phyloP scores from a whole-genome alignment of 2,113 vertebrate species.

The Pagrus major region DNA sequence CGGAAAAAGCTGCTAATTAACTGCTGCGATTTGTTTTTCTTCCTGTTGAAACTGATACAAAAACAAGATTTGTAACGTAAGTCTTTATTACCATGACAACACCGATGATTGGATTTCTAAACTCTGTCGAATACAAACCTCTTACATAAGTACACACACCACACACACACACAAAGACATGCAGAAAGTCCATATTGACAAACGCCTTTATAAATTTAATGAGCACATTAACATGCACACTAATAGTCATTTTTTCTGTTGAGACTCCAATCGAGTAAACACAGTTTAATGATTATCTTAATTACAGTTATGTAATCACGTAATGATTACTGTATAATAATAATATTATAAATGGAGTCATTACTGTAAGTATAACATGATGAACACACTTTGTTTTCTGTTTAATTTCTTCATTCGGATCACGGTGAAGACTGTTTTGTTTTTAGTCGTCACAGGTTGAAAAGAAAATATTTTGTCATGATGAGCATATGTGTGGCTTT shows the following conservation, averaged over 20 bases:
- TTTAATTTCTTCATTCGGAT: background rate
- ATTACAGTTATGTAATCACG: constrained; percentile 20
- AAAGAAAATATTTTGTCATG: background rate
- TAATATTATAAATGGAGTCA: background rate
- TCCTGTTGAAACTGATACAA: background rate
- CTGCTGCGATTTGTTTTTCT: background rate
- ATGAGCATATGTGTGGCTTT: background rate
- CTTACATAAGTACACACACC: background rate
- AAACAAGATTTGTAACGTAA: background rate
- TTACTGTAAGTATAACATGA: background rate
- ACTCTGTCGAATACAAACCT: background rate
- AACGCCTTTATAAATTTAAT: constrained; percentile 25
- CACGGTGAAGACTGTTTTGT: background rate
- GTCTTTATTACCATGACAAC: background rate
- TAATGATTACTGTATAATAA: constrained; percentile 8
- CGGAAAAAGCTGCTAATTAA: background rate
- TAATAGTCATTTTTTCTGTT: constrained; percentile 17
- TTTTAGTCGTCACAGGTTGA: too few relatives aligned
- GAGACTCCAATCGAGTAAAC: constrained; percentile 19
- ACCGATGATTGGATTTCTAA: background rate
- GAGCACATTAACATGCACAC: constrained; percentile 32
- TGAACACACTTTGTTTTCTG: background rate
- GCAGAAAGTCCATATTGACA: background rate
- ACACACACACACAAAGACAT: background rate
- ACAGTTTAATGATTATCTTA: constrained; percentile 2